A percentile compares a stretch with the other conserved stretches of the same genome.
These are phyloP conservation scores for Cardiocondyla obscurior DNA, from an alignment of 1,140 invertebrate genomes.

Conservation along the genomic window DNA sequence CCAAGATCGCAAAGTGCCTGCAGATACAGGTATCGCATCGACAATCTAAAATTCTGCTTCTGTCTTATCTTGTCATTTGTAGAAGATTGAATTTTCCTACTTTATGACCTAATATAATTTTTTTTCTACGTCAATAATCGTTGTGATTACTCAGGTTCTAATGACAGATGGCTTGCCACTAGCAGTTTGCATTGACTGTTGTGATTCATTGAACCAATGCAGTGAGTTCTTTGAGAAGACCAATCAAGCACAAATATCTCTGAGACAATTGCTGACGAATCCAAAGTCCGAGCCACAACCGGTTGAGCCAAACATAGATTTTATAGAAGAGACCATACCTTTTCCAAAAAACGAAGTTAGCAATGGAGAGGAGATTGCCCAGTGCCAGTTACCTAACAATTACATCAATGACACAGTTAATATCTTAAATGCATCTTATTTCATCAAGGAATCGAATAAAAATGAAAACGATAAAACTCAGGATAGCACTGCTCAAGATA, in stretches of 20 bases:
- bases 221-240: conserved; percentile 82
- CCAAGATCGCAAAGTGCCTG: conserved; percentile 83
- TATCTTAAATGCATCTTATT: conserved; percentile 61
- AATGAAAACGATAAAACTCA: conserved; percentile 49
- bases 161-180: conserved; percentile 79
- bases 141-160: conserved; percentile 72
- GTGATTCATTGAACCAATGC: conserved; percentile 79
- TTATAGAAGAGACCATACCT: conserved; percentile 67
- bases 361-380: conserved; percentile 58
- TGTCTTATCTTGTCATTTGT: not conserved
- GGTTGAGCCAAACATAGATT: conserved; percentile 72
- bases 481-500: conserved; percentile 36
- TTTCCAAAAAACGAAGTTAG: conserved; percentile 69
- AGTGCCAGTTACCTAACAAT: conserved; percentile 68
- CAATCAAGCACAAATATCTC: conserved; percentile 80
- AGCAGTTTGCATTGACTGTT: conserved; percentile 81
- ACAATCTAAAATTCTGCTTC: not conserved
- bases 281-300: conserved; percentile 69
- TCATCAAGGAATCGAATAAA: conserved; percentile 58
- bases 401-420: conserved; percentile 70
- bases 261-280: conserved; percentile 74
- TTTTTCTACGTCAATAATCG: not conserved
- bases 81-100: not conserved
- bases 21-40: conserved; percentile 80
- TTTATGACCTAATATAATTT: not conserved